A percentile compares a stretch with the other conserved stretches of the same genome.
These are phyloP conservation scores for Caenorhabditis sulstoni DNA, from an alignment of 2,888 invertebrate genomes.

Conservation along the genomic window DNA sequence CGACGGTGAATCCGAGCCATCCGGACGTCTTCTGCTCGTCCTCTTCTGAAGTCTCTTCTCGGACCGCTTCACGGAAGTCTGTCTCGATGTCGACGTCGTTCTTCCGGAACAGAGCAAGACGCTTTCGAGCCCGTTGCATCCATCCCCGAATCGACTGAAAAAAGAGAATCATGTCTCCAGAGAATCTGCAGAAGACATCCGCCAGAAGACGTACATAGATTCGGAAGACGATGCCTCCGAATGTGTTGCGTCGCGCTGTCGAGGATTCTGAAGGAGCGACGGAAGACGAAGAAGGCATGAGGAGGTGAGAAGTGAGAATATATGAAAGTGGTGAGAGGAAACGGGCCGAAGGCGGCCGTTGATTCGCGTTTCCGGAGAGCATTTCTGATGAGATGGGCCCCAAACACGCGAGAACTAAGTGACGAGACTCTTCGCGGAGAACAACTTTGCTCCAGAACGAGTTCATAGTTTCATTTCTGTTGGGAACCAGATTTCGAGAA, in stretches of 20 bases:
- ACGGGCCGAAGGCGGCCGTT: background rate
- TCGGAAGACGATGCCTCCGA: slow-evolving; percentile 42
- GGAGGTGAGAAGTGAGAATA: background rate
- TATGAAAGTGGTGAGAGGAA: background rate
- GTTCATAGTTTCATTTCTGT: too few species aligned
- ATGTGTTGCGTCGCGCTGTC: slow-evolving; percentile 31
- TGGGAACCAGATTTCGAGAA: too few species aligned
- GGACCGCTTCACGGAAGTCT: slow-evolving; percentile 19
- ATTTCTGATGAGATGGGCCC: slow-evolving; percentile 42
- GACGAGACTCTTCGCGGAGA: too few species aligned
- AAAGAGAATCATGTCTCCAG: too few species aligned
- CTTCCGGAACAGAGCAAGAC: slow-evolving; percentile 20
- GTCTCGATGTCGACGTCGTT: slow-evolving; percentile 52
- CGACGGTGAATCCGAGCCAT: slow-evolving; percentile 60
- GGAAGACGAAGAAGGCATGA: slow-evolving; percentile 6
- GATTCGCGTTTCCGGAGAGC: slow-evolving; percentile 42
- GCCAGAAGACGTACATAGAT: slow-evolving; percentile 29
- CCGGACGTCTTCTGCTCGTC: slow-evolving; percentile 9
- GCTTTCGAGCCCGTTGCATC: slow-evolving; percentile 42
- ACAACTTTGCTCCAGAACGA: too few species aligned
- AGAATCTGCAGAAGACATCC: background rate
- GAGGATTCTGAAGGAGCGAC: slow-evolving; percentile 12
- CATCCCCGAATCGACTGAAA: slow-evolving; percentile 49
- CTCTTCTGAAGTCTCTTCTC: slow-evolving; percentile 26
- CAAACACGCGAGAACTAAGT: slow-evolving; percentile 31